A percentile compares a stretch with the other conserved stretches of the same genome.
Evolutionary conservation across 2,888 invertebrate genomes (phyloP).

Genomic region (Euplagia quadripunctaria): DNA sequence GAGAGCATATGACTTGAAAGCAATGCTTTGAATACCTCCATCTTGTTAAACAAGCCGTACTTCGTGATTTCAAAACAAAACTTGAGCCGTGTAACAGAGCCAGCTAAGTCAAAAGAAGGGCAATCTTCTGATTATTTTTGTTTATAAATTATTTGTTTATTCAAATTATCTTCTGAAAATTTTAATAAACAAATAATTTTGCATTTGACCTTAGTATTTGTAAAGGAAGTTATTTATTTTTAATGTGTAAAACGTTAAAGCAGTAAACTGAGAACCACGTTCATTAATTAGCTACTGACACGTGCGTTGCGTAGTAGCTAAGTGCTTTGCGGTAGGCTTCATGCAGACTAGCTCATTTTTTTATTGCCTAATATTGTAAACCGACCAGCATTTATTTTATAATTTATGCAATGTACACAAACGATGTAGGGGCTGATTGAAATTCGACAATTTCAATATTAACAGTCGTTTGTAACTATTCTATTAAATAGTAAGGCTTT

Average conservation of each 20-base stretch:
- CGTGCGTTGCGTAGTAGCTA: conserved; percentile 15
- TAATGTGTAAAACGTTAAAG: conserved; percentile 10
- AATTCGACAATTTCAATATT: not conserved
- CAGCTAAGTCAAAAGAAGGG: not conserved
- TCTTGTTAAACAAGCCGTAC: conserved; percentile 3
- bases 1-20: not conserved
- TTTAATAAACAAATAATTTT: too few relatives aligned
- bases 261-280: conserved; percentile 21
- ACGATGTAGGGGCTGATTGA: not conserved
- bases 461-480: not conserved
- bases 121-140: too few relatives aligned
- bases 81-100: not conserved
- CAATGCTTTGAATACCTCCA: not conserved
- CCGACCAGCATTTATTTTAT: not conserved
- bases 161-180: too few relatives aligned
- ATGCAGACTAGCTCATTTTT: conserved; percentile 5
- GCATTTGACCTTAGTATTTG: not conserved
- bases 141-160: too few relatives aligned
- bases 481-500: not conserved
- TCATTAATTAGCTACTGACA: conserved; percentile 8
- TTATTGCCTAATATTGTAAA: conserved; percentile 1
- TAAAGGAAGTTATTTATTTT: conserved; percentile 30
- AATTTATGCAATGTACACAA: not conserved
- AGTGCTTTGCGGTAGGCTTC: conserved; percentile 27
- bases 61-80: conserved; percentile 3